Evolutionary conservation across 2,888 invertebrate species (phyloP).

Genomic region (Xanthorhoe designata): DNA sequence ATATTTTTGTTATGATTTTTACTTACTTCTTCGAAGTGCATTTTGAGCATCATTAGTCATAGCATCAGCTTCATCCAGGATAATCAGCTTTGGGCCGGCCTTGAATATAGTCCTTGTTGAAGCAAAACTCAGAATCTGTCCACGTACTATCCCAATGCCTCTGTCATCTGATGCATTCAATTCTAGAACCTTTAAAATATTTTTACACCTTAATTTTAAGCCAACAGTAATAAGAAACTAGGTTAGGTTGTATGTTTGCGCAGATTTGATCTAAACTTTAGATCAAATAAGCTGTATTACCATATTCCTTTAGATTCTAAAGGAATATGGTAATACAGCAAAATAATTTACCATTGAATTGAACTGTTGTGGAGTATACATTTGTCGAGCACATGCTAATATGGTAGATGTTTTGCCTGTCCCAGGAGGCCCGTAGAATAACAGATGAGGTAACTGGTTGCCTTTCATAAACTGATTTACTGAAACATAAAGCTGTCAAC

Average conservation of each 20-base stretch:
- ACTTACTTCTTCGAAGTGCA: constrained; percentile 95
- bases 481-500: constrained; percentile 64
- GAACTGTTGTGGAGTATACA: constrained; percentile 95
- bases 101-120: constrained; percentile 98
- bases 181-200: constrained; percentile 89
- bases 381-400: constrained; percentile 96
- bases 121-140: constrained; percentile 97
- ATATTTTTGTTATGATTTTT: neutral
- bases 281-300: neutral
- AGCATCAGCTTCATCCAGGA: constrained; percentile 99
- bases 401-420: constrained; percentile 99
- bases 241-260: neutral
- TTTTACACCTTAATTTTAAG: neutral
- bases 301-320: neutral
- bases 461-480: constrained; percentile 95
- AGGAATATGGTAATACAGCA: neutral
- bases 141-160: constrained; percentile 97
- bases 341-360: constrained; percentile 92
- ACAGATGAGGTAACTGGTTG: constrained; percentile 96
- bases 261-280: neutral
- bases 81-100: constrained; percentile 97
- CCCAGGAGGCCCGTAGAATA: constrained; percentile 99
- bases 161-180: constrained; percentile 99
- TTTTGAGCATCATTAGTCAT: constrained; percentile 99
- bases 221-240: no score